Conservation (phyloP, 2,888 invertebrate species). For the Dasysyrphus tricinctus region DNA sequence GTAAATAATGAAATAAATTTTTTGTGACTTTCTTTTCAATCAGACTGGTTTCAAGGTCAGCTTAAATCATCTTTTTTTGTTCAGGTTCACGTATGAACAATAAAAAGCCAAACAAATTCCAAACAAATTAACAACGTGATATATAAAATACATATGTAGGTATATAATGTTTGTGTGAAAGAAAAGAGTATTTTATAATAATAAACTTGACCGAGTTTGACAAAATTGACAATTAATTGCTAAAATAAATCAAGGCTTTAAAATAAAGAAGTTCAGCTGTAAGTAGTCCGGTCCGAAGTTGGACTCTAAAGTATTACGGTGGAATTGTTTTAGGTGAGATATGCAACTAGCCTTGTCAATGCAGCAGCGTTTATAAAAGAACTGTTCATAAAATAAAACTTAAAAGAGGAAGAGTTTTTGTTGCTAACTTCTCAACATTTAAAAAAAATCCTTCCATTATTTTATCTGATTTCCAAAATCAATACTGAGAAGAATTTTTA, state of each 20-base stretch:
- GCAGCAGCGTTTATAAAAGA: no score
- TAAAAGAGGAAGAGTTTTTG: no score
- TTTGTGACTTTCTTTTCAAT: constrained; percentile 35
- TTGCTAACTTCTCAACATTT: no score
- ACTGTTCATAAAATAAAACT: no score
- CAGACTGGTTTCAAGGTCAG: constrained; percentile 58
- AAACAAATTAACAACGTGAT: constrained; percentile 6
- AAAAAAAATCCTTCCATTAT: no score
- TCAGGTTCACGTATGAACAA: constrained; percentile 14
- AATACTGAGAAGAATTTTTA: no score
- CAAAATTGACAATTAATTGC: neutral
- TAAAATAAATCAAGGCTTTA: neutral
- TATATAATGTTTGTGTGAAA: neutral
- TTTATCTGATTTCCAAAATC: no score
- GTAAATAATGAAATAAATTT: constrained; percentile 49
- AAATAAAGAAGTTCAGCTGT: neutral
- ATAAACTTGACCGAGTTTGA: constrained; percentile 37
- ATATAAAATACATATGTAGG: no score
- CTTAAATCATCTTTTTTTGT: constrained; percentile 33
- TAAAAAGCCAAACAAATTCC: neutral
- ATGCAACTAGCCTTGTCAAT: no score
- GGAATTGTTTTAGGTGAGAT: no score
- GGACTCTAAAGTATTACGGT: no score
- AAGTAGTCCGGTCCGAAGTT: no score
- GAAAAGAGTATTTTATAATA: constrained; percentile 2